Evolutionary conservation across 2,113 vertebrate genomes (phyloP).

Genomic region (Etia nguti): DNA sequence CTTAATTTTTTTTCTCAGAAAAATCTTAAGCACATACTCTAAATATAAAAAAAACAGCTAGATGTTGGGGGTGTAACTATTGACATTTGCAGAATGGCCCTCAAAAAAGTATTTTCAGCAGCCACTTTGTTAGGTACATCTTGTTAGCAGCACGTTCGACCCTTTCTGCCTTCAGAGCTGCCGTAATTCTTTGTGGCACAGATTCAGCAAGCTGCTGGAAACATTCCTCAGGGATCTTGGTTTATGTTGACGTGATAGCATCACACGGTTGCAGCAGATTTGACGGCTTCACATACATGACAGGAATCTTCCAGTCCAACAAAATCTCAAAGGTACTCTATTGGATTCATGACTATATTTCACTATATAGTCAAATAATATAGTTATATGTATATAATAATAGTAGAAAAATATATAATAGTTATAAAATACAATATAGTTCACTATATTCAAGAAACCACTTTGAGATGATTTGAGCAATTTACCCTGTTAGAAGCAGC

Average conservation of each 20-base stretch:
- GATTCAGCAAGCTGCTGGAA: not conserved
- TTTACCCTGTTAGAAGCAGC: not conserved
- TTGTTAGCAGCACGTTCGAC: not conserved
- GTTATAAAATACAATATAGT: too few species aligned
- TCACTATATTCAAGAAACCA: not conserved
- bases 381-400: too few species aligned
- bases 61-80: not conserved
- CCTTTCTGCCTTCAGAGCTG: not conserved
- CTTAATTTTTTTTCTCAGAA: not conserved
- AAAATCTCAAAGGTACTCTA: not conserved
- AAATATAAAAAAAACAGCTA: not conserved
- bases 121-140: not conserved
- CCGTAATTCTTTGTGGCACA: not conserved
- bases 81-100: not conserved
- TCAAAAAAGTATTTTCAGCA: not conserved
- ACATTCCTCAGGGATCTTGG: not conserved
- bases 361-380: too few species aligned
- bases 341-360: too few species aligned
- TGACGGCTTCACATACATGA: not conserved
- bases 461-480: not conserved
- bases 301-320: not conserved
- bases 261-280: not conserved
- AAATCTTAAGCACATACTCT: not conserved
- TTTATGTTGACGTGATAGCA: not conserved
- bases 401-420: too few species aligned